phyloP scores from a whole-genome alignment of 2,113 vertebrate genomes.

The Microtus ochrogaster region DNA sequence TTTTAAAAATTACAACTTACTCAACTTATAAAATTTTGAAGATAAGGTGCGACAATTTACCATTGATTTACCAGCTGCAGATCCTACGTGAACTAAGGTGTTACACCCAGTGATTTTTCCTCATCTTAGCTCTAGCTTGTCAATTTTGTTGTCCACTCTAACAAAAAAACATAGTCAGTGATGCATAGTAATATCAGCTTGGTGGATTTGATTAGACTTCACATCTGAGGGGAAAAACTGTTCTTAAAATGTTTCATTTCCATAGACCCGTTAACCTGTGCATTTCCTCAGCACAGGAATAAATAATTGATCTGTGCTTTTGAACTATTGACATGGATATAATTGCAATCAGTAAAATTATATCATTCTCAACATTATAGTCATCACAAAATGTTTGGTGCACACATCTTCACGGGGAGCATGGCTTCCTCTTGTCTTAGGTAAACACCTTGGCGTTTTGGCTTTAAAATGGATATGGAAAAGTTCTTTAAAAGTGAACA shows the following conservation, averaged over 20 bases:
- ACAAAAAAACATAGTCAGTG: constrained; percentile 55
- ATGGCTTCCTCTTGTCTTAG: background rate
- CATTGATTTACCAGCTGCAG: constrained; percentile 69
- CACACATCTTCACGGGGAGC: background rate
- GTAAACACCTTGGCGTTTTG: background rate
- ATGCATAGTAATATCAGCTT: constrained; percentile 68
- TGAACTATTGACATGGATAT: background rate
- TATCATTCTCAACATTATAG: background rate
- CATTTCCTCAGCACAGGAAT: background rate
- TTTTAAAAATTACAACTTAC: constrained; percentile 76
- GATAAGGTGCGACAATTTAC: constrained; percentile 71
- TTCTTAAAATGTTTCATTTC: constrained; percentile 24
- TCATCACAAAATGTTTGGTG: background rate
- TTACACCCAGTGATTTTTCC: constrained; percentile 70
- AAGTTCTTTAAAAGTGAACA: background rate
- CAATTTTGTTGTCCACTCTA: constrained; percentile 73
- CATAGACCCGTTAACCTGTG: background rate
- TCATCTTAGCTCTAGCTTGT: constrained; percentile 68
- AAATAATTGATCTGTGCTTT: background rate
- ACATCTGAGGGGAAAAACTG: background rate
- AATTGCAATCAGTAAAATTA: background rate
- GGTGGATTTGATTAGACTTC: constrained; percentile 10
- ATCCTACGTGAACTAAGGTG: constrained; percentile 62
- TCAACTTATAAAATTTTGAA: constrained; percentile 78
- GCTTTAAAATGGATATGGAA: background rate